phyloP scores from a whole-genome alignment of 1,140 invertebrate species.

The Drosophila repletoides region DNA sequence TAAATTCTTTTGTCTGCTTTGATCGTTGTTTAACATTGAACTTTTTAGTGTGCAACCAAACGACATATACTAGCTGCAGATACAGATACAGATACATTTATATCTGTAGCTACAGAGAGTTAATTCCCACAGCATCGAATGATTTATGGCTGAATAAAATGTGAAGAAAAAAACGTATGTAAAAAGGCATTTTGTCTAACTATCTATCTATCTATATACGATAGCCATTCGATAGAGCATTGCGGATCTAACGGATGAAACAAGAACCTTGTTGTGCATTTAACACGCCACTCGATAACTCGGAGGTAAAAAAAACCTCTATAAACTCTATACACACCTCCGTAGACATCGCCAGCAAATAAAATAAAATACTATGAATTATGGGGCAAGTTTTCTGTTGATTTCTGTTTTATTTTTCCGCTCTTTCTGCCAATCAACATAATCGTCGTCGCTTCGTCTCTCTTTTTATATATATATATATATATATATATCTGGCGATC shows the following conservation, averaged over 20 bases:
- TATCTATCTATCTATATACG: too few species aligned
- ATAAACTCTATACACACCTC: conserved; percentile 57
- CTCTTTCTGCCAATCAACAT: conserved; percentile 49
- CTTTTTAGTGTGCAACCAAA: conserved; percentile 55
- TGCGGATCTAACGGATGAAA: conserved; percentile 80
- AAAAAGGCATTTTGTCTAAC: conserved; percentile 54
- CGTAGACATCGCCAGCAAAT: conserved; percentile 40
- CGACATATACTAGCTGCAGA: conserved; percentile 40
- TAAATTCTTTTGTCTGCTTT: conserved; percentile 70
- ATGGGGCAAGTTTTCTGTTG: conserved; percentile 68
- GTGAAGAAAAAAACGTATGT: conserved; percentile 48
- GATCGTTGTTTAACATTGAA: conserved; percentile 70
- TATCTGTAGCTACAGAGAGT: conserved; percentile 38
- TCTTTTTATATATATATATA: too few species aligned
- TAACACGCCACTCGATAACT: conserved; percentile 55
- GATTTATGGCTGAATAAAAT: conserved; percentile 65
- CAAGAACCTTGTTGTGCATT: conserved; percentile 78
- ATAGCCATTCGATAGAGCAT: conserved; percentile 54
- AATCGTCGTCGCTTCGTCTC: conserved; percentile 37
- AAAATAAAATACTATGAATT: conserved; percentile 75
- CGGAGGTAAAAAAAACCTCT: conserved; percentile 9
- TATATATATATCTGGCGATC: too few species aligned
- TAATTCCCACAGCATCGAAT: conserved; percentile 76
- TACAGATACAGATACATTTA: conserved; percentile 39
- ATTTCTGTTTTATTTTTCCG: conserved; percentile 8